Evolutionary conservation across 2,113 vertebrate genomes (phyloP), one percentile per base, ranked within the genome.

Genomic region (human): DNA sequence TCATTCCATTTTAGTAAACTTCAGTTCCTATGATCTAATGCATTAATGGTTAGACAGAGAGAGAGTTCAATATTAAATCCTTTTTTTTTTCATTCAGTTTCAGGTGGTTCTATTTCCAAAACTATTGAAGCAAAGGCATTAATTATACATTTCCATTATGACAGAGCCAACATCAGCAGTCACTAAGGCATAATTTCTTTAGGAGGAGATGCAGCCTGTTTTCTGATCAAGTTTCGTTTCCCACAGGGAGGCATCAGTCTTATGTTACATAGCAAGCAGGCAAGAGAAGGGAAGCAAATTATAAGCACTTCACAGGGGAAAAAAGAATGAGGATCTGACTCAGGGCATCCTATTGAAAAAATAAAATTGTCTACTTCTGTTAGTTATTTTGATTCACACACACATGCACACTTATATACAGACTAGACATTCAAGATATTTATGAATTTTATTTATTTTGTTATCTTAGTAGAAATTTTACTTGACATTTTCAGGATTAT

Each of bases 71-170:
- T 90, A 85, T 84, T 95, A 98, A 98, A 98, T 97, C 94, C 45
- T 45, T 55, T 64, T 79, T 61, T 38, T 96, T 93, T 97, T 98
- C 96, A 98, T 97, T 97, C 93, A 90, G 92, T 98, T 98, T 98
- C 98, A 98, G 95, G 64, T 92, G 94, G 83, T 91, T 98, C 82
- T 97, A 93, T 97, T 98, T 98, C 97, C 95, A 98, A 98, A 98
- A 97, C 94, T 97, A 82, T 98, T 96, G 96, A 98, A 98, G 94
- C 91, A 97, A 98, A 98, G 43, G 59, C 97, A 98, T 99, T 98
- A 98, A 99, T 99, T 98, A 98, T 98, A 96, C 97, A 98, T 99
- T 98, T 99, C 97, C 97, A 98, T 98, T 98, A 98, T 98, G 98
- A 98, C 98, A 98, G 90, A 98, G 97, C 97, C 97, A 98, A 98